Evolutionary conservation across 64 coral and sea anemone genomes (phyloP), one percentile per base, ranked within the genome.

Genomic region (Montipora sp.): DNA sequence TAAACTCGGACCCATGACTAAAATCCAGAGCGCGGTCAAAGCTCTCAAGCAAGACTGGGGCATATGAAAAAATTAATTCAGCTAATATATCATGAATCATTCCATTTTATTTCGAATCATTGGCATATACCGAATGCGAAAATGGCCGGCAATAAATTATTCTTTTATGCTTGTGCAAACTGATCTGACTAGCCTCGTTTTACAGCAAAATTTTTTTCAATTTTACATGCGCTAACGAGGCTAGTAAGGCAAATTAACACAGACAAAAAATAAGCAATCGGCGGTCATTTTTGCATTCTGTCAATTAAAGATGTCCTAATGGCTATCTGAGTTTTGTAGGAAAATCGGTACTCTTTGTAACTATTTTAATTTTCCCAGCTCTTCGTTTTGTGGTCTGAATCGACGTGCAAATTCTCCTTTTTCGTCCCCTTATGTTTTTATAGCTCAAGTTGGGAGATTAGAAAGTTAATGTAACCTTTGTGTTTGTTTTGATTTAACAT

Each of bases 1-100:
- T 77, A 97, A 97, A 75, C 89, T 97, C 9, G 95, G 95, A 58
- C 95, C 95, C 14, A 97, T 97, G 95, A 97, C 95, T 15, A 97
- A 97, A 79, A 97, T 97, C 68, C 95, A 97, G 87, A 97, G 94
- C 66, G 95, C 95, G 14, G 89, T 97, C 23, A 84, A 90, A 48
- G 95, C 95, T 14, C 78, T 97, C n/a, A 97, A 97, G 71, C 95
- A 97, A 61, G 92, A 92, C 21, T 97, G 95, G 95, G 95, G 95
- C 69, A 97, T 97, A 76, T 97, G 79, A 94, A 84, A 48, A 70
- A 70, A 48, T 20, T 47, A 69, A 69, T 83, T 44, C 15, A 70
- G 47, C 66, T 84, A 48, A 71, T 84, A 71, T 71, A 84, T 68
- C 65, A 48, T 11, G 19, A 84, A 84, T 63, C 3, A 12, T 15